Base-by-base conservation (phyloP, 1,140 invertebrate genomes). In the Pectinophora gossypiella region DNA sequence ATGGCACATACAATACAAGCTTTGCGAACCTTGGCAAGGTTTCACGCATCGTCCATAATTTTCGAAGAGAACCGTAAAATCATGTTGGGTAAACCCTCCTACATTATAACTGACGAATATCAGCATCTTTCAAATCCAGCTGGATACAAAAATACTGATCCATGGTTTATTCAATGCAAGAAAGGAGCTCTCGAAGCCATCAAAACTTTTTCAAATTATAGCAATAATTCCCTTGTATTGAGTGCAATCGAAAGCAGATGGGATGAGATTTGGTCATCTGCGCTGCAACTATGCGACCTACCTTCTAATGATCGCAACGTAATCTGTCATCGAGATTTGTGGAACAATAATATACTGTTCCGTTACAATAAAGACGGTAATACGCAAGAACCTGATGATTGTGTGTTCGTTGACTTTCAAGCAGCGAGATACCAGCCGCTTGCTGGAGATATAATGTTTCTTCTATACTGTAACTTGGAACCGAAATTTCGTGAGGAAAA, bases 341-440 rank as follows among this genome's bases (percentile, higher is more conserved):
- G 91, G 91, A 85, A 87, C 16, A 91, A 91, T 32, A 93, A 93
- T 61, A 60, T 92, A 0, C 76, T 92, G 57, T 92, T 91, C 63
- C 89, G 88, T 58, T 91, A 91, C 48, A 68, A 87, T 49, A 13
- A 84, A 23, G 35, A 60, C 12, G 23, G 32, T 4, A 50, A 61
- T 20, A 40, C 13, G n/a, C 19, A 16, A 10, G 69, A 78, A 23
- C 81, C 88, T 1, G 72, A 81, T 9, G 74, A 88, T 5, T 91
- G 91, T 50, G 56, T 90, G 1, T 62, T 93, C 0, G 88, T 93
- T 0, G 91, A 93, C 63, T 92, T 90, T 53, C 91, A 92, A 71
- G 62, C 90, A 2, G 61, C 88, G 1, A 82, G 86, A 23, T 91
- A 87, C 62, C 88, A 87, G 35, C 89, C 91, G 15, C 89, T 90